Evolutionary conservation across 2,888 invertebrate species (phyloP).

Genomic region (Pyrocoelia pectoralis): DNA sequence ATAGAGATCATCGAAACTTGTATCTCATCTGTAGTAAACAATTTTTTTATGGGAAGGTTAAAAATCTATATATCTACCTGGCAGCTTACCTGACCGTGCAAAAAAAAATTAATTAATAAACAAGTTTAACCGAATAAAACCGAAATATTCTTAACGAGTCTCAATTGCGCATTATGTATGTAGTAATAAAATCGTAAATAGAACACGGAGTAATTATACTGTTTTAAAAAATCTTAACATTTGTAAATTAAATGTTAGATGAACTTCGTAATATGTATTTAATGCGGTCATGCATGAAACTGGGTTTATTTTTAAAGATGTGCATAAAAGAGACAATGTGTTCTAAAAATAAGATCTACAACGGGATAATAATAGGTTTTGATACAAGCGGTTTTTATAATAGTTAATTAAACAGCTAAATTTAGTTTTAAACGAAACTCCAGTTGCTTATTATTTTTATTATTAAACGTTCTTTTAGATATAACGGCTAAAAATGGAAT

Average conservation of each 20-base stretch:
- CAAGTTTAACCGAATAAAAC: too few relatives aligned
- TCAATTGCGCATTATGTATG: too few relatives aligned
- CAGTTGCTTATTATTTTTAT: too few relatives aligned
- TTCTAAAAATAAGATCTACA: slow-evolving; percentile 23
- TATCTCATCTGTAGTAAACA: too few relatives aligned
- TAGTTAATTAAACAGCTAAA: slow-evolving; percentile 2
- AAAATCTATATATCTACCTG: too few relatives aligned
- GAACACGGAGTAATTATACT: too few relatives aligned
- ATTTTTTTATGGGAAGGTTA: too few relatives aligned
- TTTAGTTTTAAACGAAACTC: not conserved
- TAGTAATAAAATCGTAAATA: too few relatives aligned
- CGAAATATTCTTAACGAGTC: too few relatives aligned
- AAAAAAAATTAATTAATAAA: too few relatives aligned
- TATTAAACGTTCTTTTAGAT: not conserved
- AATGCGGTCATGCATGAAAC: slow-evolving; percentile 6
- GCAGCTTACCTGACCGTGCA: too few relatives aligned
- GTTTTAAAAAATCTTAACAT: slow-evolving; percentile 11
- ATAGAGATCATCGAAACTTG: too few relatives aligned
- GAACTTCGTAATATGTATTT: not conserved
- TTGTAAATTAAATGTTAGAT: not conserved
- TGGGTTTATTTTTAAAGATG: slow-evolving; percentile 24
- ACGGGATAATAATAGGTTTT: slow-evolving; percentile 23
- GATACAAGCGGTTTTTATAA: slow-evolving; percentile 13
- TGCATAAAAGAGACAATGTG: slow-evolving; percentile 29
- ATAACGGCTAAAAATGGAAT: not conserved